Evolutionary conservation across 2,113 vertebrate genomes (phyloP).

Genomic region (Glareola pratincola): DNA sequence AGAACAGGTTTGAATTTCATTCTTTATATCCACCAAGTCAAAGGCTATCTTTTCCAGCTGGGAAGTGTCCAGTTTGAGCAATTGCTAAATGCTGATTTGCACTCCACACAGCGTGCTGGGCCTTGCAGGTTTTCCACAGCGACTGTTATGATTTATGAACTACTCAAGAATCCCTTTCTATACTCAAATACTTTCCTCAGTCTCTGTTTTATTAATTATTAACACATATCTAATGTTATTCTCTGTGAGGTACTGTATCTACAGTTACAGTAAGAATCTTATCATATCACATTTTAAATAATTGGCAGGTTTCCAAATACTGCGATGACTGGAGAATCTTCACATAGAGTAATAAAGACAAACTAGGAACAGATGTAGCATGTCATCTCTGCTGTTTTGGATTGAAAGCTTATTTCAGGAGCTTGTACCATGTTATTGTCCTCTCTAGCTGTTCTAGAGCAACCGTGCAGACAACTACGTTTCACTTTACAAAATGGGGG

Average conservation of each 20-base stretch:
- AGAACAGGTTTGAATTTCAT: neutral
- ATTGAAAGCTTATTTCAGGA: neutral
- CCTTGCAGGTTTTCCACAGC: neutral
- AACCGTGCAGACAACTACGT: accelerated
- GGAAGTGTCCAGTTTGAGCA: neutral
- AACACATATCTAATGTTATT: neutral
- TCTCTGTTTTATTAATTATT: neutral
- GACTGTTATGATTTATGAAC: neutral
- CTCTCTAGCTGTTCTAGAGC: neutral
- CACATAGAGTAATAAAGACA: neutral
- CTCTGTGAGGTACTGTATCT: neutral
- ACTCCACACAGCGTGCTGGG: accelerated
- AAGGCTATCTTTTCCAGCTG: neutral
- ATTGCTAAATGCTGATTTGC: neutral
- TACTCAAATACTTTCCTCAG: neutral
- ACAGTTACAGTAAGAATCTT: neutral
- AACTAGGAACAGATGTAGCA: neutral
- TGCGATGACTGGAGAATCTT: neutral
- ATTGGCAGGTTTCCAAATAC: neutral
- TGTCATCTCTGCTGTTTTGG: neutral
- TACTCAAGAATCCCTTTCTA: neutral
- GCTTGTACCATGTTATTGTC: neutral
- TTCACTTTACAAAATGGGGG: neutral
- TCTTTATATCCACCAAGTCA: neutral
- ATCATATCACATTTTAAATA: neutral